phyloP scores from a whole-genome alignment of 2,797 vertebrate genomes.

The Gobionotothen gibberifrons region DNA sequence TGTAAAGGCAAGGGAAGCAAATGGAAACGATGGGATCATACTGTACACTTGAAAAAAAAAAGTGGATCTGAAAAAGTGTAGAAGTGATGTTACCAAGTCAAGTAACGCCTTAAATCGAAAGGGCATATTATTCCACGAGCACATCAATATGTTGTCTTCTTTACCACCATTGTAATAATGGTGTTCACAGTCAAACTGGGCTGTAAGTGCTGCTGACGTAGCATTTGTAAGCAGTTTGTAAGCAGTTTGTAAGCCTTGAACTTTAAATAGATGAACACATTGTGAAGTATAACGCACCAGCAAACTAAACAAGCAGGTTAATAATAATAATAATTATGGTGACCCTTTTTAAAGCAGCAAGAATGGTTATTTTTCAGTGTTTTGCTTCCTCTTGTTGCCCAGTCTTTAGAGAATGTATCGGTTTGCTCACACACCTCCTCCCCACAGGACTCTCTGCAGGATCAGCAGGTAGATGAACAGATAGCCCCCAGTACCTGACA shows the following conservation, averaged over 20 bases:
- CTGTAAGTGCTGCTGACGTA: constrained; percentile 60
- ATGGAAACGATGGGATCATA: constrained; percentile 67
- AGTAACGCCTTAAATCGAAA: constrained; percentile 66
- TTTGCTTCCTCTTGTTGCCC: constrained; percentile 42
- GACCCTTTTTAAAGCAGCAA: constrained; percentile 61
- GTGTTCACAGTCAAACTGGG: constrained; percentile 51
- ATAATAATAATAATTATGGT: constrained; percentile 23
- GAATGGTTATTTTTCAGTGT: constrained; percentile 63
- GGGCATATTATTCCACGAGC: constrained; percentile 74
- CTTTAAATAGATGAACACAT: constrained; percentile 50
- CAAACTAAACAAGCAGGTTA: constrained; percentile 50
- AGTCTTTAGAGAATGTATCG: constrained; percentile 50
- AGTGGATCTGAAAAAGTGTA: constrained; percentile 43
- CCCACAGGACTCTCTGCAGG: constrained; percentile 5
- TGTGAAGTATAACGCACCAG: constrained; percentile 56
- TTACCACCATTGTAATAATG: constrained; percentile 73
- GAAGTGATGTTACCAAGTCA: constrained; percentile 65
- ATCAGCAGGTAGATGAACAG: constrained; percentile 13
- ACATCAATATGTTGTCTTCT: constrained; percentile 65
- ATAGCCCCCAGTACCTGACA: neutral
- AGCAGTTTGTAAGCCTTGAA: constrained; percentile 59
- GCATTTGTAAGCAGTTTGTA: constrained; percentile 61
- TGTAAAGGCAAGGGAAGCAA: constrained; percentile 63
- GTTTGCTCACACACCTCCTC: constrained; percentile 32
- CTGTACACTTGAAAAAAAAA: constrained; percentile 64